Evolutionary conservation across 2,888 invertebrate genomes (phyloP).

Genomic region (Cosmia pyralina): DNA sequence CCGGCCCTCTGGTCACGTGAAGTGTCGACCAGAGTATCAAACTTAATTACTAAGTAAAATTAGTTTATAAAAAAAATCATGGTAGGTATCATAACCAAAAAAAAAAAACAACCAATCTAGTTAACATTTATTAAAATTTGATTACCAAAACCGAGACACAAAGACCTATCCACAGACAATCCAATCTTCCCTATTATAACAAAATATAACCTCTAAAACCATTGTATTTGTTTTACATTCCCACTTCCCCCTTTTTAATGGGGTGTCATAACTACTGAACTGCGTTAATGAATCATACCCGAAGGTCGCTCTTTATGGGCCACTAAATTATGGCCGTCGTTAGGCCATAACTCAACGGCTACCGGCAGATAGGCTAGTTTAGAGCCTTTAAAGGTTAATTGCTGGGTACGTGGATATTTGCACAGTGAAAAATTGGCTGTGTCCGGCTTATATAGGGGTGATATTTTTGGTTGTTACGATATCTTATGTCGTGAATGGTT

Average conservation of each 20-base stretch:
- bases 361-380: slow-evolving; percentile 65
- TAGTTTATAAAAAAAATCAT: neutral
- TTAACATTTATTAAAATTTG: neutral
- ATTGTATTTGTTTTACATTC: slow-evolving; percentile 71
- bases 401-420: slow-evolving; percentile 51
- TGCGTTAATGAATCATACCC: slow-evolving; percentile 73
- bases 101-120: neutral
- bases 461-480: neutral
- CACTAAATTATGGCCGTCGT: slow-evolving; percentile 71
- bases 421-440: slow-evolving; percentile 47
- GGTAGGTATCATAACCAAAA: neutral
- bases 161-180: slow-evolving; percentile 27
- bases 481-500: slow-evolving; percentile 2
- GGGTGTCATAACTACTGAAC: slow-evolving; percentile 75
- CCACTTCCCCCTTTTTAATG: slow-evolving; percentile 69
- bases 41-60: neutral
- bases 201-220: slow-evolving; percentile 47
- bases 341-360: slow-evolving; percentile 65
- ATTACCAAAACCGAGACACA: slow-evolving; percentile 33
- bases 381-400: slow-evolving; percentile 68
- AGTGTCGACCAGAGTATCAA: too few species aligned
- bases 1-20: too few species aligned
- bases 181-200: slow-evolving; percentile 34
- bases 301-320: slow-evolving; percentile 72
- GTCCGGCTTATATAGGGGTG: slow-evolving; percentile 19